Evolutionary conservation across 2,888 invertebrate genomes (phyloP), one percentile per base, ranked within the genome.

Genomic region (Parnassius mnemosyne): DNA sequence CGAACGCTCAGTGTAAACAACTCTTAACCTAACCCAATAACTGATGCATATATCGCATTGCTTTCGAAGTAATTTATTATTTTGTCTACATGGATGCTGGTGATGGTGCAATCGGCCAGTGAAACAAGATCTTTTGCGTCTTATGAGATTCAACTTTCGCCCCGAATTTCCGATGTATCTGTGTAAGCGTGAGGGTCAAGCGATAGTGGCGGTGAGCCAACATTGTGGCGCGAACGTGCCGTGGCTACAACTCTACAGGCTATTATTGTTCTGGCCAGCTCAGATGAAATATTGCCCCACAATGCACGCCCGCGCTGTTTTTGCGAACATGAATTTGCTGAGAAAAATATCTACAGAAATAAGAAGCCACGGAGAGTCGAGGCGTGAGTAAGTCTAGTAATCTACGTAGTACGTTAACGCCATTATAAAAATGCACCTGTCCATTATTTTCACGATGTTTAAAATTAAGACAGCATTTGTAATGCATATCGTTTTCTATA

Each of bases 251-350:
- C 83, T 88, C 81, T 78, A 78, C 77, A 74, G 78, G 89, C 90
- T 91, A 91, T 91, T 90, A 91, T 89, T 91, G 90, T 89, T 87
- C 89, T 86, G 88, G 86, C 87, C 87, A 87, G 87, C 87, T 83
- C 88, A 80, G 85, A 90, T 90, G 90, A 90, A 90, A 89, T 90
- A 90, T 90, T 87, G 87, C 89, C 83, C 87, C 85, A 89, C 84
- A 87, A 86, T 84, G 87, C 83, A 83, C 84, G 86, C 85, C 78
- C 82, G 84, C 81, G 78, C 84, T 84, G 87, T 88, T 89, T 75
- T 85, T 82, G 87, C 84, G 86, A 85, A 84, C 84, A 74, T 74
- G 80, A 86, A 87, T 83, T 85, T 81, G 84, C 81, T 80, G 81
- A 80, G 83, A 83, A 87, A 89, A 89, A 87, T 89, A 87, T 84